Conservation (phyloP, 1,140 invertebrate species). For the Conopomorpha cramerella region DNA sequence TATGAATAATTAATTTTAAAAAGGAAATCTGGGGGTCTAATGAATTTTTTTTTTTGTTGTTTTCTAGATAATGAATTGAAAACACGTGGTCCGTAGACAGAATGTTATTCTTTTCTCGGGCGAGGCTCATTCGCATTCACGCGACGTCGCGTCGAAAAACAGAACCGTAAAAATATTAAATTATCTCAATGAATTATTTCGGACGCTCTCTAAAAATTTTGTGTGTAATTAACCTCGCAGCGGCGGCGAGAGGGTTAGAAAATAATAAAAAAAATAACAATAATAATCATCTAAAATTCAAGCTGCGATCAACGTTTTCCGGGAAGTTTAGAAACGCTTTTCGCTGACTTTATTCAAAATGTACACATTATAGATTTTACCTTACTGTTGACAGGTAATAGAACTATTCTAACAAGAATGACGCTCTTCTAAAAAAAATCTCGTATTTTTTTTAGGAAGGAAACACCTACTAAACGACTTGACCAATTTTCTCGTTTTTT, state of each 20-base stretch:
- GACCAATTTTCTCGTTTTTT: too few species aligned
- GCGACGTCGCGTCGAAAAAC: conserved; percentile 26
- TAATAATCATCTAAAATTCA: not conserved
- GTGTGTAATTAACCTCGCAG: not conserved
- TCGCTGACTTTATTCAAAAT: too few species aligned
- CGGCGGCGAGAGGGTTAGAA: not conserved
- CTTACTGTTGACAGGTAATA: too few species aligned
- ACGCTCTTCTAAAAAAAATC: too few species aligned
- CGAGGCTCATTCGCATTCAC: conserved; percentile 47
- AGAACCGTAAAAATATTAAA: conserved; percentile 31
- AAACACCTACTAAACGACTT: too few species aligned
- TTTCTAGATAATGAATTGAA: conserved; percentile 61
- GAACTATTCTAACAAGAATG: too few species aligned
- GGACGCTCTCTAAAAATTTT: not conserved
- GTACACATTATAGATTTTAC: too few species aligned
- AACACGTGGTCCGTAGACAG: conserved; percentile 33
- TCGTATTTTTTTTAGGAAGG: too few species aligned
- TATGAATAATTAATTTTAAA: conserved; percentile 60
- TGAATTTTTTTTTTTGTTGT: conserved; percentile 61
- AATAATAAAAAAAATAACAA: not conserved
- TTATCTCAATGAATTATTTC: conserved; percentile 39
- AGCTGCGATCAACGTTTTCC: not conserved
- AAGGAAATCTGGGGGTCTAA: conserved; percentile 56
- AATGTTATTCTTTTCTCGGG: conserved; percentile 48
- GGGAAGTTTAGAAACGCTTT: not conserved